Percentiles rank a stretch among this genome's conserved stretches.
These are phyloP conservation scores for Drosophila littoralis DNA, from an alignment of 1,140 invertebrate genomes.

Conservation along the genomic window DNA sequence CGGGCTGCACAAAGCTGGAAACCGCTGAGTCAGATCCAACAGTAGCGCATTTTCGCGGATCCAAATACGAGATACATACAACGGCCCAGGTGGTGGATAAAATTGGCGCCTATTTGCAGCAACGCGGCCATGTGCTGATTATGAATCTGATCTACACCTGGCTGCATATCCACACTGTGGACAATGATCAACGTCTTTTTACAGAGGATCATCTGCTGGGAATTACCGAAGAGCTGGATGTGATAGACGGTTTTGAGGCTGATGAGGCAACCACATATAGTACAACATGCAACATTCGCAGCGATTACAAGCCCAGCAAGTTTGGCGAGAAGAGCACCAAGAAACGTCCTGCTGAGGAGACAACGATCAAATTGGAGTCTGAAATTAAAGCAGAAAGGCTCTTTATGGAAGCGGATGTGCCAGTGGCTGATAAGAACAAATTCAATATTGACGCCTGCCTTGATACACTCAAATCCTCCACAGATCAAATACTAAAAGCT, in stretches of 20 bases:
- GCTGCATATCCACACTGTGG: conserved; percentile 86
- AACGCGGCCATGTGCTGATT: conserved; percentile 88
- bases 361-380: conserved; percentile 49
- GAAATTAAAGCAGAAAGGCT: conserved; percentile 59
- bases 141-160: conserved; percentile 88
- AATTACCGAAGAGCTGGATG: conserved; percentile 55
- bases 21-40: conserved; percentile 64
- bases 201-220: conserved; percentile 78
- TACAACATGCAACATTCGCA: conserved; percentile 7
- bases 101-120: conserved; percentile 87
- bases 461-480: conserved; percentile 49
- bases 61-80: conserved; percentile 89
- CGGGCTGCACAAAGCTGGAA: conserved; percentile 72
- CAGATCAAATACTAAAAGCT: conserved; percentile 61
- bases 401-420: not conserved
- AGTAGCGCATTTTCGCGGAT: conserved; percentile 74
- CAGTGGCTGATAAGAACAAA: conserved; percentile 16
- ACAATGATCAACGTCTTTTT: conserved; percentile 76
- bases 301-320: conserved; percentile 51
- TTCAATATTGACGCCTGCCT: conserved; percentile 57
- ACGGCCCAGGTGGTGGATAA: conserved; percentile 87
- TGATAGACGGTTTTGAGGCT: conserved; percentile 37
- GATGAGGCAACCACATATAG: conserved; percentile 7
- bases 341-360: conserved; percentile 66
- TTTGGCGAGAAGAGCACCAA: conserved; percentile 33